Base-by-base conservation (phyloP, 2,113 vertebrate species). In the Paedocypris sp. region DNA sequence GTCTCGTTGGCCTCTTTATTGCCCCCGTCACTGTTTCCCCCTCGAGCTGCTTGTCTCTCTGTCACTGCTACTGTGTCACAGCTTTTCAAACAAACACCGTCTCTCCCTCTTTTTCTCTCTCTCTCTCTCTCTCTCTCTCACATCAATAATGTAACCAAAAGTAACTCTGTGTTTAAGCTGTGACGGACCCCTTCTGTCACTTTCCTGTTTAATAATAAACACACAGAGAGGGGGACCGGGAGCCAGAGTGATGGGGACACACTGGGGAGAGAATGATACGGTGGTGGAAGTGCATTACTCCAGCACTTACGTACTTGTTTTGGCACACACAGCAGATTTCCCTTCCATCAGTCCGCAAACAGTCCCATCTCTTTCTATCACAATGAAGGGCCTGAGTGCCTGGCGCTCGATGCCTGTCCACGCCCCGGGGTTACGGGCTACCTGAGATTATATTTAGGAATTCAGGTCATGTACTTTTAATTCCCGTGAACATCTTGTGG, bases 181-280 rank as follows among this genome's bases (percentile, higher is more conserved):
- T 54, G 60, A 73, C 73, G 73, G 71, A 60, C 63, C 53, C 49
- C 70, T 46, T 51, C 73, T 76, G 81, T 85, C 83, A 82, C 83
- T 84, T 77, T 77, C 68, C 52, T 25, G 71, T 83, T 83, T 65
- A 86, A 87, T 85, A 87, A 87, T 86, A 82, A 71, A 85, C 78
- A 78, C 46, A 70, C 56, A 48, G 29, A 59, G 65, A 18, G 60
- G 25, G 38, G 47, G 42, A 64, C 66, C 73, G 65, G 66, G 69
- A 77, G 73, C 70, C 60, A 42, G 58, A 74, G 48, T 15, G 38
- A 67, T 39, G 50, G 42, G 48, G 35, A 23, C 33, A 53, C 60
- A 45, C 22, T n/a, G 15, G 41, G 49, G 39, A 39, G 63, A 50
- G 64, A 70, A 54, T 62, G 47, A 67, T 51, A 57, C 32, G 45